Percentiles rank a stretch among this genome's conserved stretches.
Conservation (phyloP, 2,797 vertebrate species). For the Falco cherrug region DNA sequence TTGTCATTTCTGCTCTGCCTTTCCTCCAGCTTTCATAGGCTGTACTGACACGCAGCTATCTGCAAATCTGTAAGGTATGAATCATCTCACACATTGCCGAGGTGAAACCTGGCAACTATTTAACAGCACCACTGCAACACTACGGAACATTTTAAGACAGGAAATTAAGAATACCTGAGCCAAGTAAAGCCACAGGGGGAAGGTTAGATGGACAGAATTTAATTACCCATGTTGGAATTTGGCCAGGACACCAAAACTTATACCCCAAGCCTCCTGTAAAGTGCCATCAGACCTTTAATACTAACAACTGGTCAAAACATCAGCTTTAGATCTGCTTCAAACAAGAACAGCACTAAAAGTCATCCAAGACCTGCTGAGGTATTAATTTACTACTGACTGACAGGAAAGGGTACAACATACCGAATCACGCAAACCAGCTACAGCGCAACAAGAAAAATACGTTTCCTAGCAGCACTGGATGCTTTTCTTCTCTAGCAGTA, state of each 20-base stretch:
- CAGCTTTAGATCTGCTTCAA: slow-evolving; percentile 23
- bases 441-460: not conserved
- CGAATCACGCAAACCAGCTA: not conserved
- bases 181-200: slow-evolving; percentile 46
- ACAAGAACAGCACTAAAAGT: not conserved
- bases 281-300: not conserved
- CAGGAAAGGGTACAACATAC: not conserved
- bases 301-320: slow-evolving; percentile 41
- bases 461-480: not conserved
- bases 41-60: not conserved
- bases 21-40: not conserved
- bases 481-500: not conserved
- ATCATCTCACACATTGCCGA: slow-evolving; percentile 32
- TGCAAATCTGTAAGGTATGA: slow-evolving; percentile 11
- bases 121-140: slow-evolving; percentile 19
- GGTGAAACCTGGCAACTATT: slow-evolving; percentile 55
- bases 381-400: not conserved
- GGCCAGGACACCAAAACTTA: slow-evolving; percentile 41
- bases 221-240: slow-evolving; percentile 55
- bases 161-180: slow-evolving; percentile 62
- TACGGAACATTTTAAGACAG: slow-evolving; percentile 48
- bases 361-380: not conserved
- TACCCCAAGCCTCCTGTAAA: slow-evolving; percentile 27
- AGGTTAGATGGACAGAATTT: slow-evolving; percentile 60
- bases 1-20: not conserved